Conservation (phyloP, 2,113 vertebrate genomes). For the Melanerpes aurifrons region DNA sequence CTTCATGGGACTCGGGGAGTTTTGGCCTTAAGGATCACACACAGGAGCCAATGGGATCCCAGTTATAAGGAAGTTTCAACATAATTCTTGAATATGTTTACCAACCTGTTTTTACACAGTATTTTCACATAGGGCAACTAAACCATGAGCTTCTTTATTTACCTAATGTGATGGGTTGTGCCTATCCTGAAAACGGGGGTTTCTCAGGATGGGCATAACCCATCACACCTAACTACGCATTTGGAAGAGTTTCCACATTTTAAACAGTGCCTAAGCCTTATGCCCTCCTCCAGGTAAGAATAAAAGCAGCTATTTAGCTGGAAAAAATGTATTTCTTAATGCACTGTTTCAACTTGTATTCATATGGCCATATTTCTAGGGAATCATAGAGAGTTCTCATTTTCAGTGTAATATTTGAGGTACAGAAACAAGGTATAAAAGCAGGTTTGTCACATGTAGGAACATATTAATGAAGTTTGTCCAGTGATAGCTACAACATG, state of each 20-base stretch:
- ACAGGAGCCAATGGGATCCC: not conserved
- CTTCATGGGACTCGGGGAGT: not conserved
- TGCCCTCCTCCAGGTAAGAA: not conserved
- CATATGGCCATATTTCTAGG: not conserved
- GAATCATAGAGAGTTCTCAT: not conserved
- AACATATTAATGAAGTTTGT: not conserved
- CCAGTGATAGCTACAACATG: not conserved
- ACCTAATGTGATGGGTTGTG: too few species aligned
- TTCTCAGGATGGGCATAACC: too few species aligned
- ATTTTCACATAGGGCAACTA: not conserved
- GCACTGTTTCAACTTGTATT: not conserved
- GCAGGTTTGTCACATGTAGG: not conserved
- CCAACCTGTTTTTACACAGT: not conserved
- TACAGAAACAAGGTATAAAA: not conserved
- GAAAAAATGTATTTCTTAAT: not conserved
- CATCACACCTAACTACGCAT: not conserved
- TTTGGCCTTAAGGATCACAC: not conserved
- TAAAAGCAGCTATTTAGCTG: not conserved
- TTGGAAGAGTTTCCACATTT: not conserved
- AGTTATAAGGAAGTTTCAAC: not conserved
- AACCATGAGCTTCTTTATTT: not conserved
- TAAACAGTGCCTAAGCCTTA: not conserved
- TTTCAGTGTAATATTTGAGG: not conserved
- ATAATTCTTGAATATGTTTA: not conserved
- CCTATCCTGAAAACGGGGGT: too few species aligned